Evolutionary conservation across 2,888 invertebrate species (phyloP).

Genomic region (Luperina nickerlii): DNA sequence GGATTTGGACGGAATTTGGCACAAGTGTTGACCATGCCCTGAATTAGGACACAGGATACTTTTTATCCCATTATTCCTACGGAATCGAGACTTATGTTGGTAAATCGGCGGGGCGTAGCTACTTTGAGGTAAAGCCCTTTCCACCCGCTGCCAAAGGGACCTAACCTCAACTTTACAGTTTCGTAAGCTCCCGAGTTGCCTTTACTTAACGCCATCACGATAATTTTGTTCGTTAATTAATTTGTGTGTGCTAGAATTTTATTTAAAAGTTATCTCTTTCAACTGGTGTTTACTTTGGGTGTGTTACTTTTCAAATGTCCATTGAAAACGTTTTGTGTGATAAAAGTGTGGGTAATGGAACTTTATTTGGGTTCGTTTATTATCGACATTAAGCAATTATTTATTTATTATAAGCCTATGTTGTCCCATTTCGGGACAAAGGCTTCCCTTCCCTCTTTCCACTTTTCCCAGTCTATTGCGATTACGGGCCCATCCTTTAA

Average conservation of each 20-base stretch:
- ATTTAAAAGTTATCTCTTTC: constrained; percentile 59
- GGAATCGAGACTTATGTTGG: background rate
- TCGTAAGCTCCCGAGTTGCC: constrained; percentile 47
- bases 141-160: constrained; percentile 20
- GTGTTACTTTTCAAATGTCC: constrained; percentile 39
- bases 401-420: background rate
- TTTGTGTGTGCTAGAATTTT: constrained; percentile 66
- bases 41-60: background rate
- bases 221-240: constrained; percentile 72
- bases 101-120: background rate
- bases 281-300: constrained; percentile 38
- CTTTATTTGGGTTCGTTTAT: background rate
- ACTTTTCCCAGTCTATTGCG: background rate
- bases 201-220: constrained; percentile 68
- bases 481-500: background rate
- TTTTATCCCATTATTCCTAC: background rate
- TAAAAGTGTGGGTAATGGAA: background rate
- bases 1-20: background rate
- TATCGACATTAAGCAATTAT: background rate
- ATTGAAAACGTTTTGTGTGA: constrained; percentile 14
- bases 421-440: background rate
- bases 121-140: background rate
- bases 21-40: background rate
- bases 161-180: constrained; percentile 30
- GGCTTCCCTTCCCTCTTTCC: background rate